These are phyloP conservation scores for Philereme vetulata DNA, from an alignment of 2,888 invertebrate species.

Conservation along the genomic window DNA sequence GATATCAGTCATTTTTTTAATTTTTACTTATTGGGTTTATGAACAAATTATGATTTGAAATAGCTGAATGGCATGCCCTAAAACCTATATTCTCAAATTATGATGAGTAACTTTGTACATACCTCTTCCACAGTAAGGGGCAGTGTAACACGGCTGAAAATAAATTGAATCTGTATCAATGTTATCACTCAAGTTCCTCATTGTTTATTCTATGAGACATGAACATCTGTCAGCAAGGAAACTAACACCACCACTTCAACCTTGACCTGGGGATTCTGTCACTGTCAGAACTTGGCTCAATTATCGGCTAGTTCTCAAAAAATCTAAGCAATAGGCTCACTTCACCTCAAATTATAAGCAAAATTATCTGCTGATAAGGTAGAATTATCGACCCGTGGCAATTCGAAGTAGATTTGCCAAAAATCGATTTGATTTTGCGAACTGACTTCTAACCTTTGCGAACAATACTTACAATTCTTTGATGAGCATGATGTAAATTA, in stretches of 20 bases:
- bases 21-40: neutral
- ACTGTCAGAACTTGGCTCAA: slow-evolving; percentile 55
- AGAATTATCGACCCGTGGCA: slow-evolving; percentile 50
- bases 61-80: slow-evolving; percentile 8
- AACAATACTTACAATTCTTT: slow-evolving; percentile 87
- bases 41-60: neutral
- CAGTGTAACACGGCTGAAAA: slow-evolving; percentile 96
- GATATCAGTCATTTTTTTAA: neutral
- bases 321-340: slow-evolving; percentile 30
- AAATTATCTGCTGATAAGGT: slow-evolving; percentile 51
- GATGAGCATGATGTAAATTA: slow-evolving; percentile 85
- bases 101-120: slow-evolving; percentile 61
- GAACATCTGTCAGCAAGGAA: slow-evolving; percentile 55
- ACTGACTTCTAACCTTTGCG: slow-evolving; percentile 68
- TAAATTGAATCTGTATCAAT: slow-evolving; percentile 45
- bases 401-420: slow-evolving; percentile 53
- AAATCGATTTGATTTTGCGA: slow-evolving; percentile 77
- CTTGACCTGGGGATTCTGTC: slow-evolving; percentile 69
- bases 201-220: slow-evolving; percentile 26
- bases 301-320: slow-evolving; percentile 36
- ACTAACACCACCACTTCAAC: slow-evolving; percentile 42
- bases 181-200: slow-evolving; percentile 10
- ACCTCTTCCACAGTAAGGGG: slow-evolving; percentile 99
- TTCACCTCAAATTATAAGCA: slow-evolving; percentile 33
- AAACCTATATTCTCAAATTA: slow-evolving; percentile 38